Percentiles rank a stretch among this genome's conserved stretches.
Evolutionary conservation across 2,888 invertebrate genomes (phyloP).

Genomic region (Tachystola acroxantha): DNA sequence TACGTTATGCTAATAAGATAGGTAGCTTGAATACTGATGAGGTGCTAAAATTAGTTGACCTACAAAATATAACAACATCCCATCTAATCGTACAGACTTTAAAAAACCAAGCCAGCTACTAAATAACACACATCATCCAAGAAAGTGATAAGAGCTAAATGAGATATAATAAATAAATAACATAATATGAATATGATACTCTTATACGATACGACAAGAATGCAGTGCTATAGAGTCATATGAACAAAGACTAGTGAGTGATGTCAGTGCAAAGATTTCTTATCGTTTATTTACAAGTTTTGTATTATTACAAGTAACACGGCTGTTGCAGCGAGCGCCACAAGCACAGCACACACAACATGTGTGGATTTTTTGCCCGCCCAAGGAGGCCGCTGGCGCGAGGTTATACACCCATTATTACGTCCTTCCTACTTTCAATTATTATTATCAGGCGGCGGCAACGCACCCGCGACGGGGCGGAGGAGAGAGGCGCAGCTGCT

Average conservation of each 20-base stretch:
- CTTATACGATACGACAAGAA: too few species aligned
- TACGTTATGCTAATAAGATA: neutral
- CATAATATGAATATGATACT: too few species aligned
- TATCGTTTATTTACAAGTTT: constrained; percentile 56
- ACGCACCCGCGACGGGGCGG: constrained; percentile 70
- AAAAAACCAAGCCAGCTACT: too few species aligned
- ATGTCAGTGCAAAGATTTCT: constrained; percentile 28
- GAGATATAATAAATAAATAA: too few species aligned
- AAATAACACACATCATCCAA: too few species aligned
- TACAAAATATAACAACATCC: neutral
- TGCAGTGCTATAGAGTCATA: constrained; percentile 36
- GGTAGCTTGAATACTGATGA: neutral
- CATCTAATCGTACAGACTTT: too few species aligned
- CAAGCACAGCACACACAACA: too few species aligned
- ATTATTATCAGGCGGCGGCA: constrained; percentile 77
- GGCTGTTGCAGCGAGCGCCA: constrained; percentile 17
- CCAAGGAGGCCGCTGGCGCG: constrained; percentile 78
- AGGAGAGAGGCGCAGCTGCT: constrained; percentile 79
- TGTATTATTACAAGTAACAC: constrained; percentile 40
- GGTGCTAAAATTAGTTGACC: neutral
- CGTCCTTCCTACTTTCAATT: constrained; percentile 79
- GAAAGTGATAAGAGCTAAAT: too few species aligned
- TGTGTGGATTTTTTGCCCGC: constrained; percentile 78
- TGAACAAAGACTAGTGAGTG: constrained; percentile 48
- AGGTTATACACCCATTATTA: constrained; percentile 79